These are phyloP conservation scores for Otocyon megalotis DNA, from an alignment of 2,113 vertebrate genomes.

Conservation along the genomic window DNA sequence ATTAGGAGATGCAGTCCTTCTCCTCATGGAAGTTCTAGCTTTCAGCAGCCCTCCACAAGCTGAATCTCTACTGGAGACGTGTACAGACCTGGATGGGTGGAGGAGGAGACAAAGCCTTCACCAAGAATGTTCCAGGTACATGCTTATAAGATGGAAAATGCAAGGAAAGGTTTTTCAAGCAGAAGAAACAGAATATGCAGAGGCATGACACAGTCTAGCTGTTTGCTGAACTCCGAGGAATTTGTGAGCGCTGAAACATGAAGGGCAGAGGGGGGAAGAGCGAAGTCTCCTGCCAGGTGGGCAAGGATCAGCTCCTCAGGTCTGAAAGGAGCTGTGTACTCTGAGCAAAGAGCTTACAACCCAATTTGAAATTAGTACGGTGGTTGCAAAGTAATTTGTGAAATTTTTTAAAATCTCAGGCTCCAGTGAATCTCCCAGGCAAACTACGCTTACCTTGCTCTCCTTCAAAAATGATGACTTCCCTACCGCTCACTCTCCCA, in stretches of 20 bases:
- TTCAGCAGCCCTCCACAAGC: neutral
- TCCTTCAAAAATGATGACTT: neutral
- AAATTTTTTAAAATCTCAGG: neutral
- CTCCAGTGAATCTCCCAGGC: neutral
- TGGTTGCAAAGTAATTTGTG: neutral
- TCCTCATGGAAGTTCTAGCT: neutral
- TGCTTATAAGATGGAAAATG: neutral
- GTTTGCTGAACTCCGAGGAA: neutral
- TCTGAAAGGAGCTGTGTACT: neutral
- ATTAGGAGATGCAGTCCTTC: neutral
- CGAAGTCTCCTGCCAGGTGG: accelerated
- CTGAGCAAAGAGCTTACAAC: neutral
- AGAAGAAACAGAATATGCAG: neutral
- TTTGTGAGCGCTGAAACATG: neutral
- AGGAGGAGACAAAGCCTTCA: neutral
- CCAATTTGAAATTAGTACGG: neutral
- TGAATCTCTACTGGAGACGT: neutral
- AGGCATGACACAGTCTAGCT: neutral
- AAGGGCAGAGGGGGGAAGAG: neutral
- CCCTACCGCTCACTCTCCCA: neutral
- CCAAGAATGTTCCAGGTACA: no score
- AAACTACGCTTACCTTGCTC: neutral
- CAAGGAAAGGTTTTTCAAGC: neutral
- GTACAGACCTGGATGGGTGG: accelerated
- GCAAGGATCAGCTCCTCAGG: neutral